phyloP scores from a whole-genome alignment of 2,113 vertebrate species.

The Nycticorax nycticorax region DNA sequence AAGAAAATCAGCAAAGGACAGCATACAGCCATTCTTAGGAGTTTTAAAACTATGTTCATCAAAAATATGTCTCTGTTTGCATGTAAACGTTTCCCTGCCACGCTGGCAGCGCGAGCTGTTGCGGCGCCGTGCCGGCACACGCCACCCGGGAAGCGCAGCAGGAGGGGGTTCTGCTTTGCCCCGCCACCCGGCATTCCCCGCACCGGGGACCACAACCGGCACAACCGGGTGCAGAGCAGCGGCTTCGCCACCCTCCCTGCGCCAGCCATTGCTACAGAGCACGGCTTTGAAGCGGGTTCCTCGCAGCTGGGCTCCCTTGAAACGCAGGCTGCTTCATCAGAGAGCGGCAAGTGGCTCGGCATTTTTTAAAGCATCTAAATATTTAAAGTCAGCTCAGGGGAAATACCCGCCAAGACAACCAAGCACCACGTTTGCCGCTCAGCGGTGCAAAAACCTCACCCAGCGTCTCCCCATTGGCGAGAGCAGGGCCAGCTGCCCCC shows the following conservation, averaged over 20 bases:
- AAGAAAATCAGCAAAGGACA: not conserved
- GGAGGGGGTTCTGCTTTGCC: not conserved
- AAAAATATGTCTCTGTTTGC: not conserved
- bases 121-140: not conserved
- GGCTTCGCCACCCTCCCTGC: not conserved
- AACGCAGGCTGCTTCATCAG: not conserved
- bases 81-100: not conserved
- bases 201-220: not conserved
- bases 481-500: not conserved
- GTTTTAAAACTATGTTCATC: fast-evolving
- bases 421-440: not conserved
- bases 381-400: not conserved
- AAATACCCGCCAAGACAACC: not conserved
- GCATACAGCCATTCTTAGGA: not conserved
- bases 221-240: not conserved
- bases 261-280: not conserved
- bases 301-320: conserved; percentile 13
- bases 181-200: not conserved
- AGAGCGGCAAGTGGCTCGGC: not conserved
- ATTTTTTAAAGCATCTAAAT: not conserved
- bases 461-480: fast-evolving
- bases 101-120: fast-evolving
- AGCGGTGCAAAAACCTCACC: fast-evolving
- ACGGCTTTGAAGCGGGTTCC: not conserved
- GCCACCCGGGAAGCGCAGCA: not conserved